Base-by-base conservation (phyloP, 2,113 vertebrate genomes). In the Dendrocopos noguchii region DNA sequence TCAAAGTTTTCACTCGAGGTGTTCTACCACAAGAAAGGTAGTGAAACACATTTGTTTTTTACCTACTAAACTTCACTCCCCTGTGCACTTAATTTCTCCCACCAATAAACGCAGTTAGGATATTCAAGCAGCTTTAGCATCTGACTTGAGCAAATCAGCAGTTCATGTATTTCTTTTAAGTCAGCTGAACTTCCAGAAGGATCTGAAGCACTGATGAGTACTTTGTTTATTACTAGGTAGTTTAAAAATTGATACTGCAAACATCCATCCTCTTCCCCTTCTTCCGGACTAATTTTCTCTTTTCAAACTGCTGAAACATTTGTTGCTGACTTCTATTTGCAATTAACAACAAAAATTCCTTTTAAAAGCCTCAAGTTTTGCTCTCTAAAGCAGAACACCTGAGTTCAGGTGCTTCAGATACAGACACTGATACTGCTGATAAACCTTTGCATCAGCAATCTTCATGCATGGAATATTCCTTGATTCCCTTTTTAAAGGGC, bases 71-170 rank as follows among this genome's bases (percentile, higher is more conserved):
- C 4, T 36, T 76, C 27, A 28, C 25, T 53, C 53, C 56, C 46
- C 60, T 36, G 12, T 4, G 9, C 0, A 1, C 21, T 73, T 67
- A 33, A 9, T 3, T 80, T 28, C 33, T 80, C 19, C 46, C 74
- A 74, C 25, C 31, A 72, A 15, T 12, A 79, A 87, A 71, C 15
- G 15, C 10, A 91, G 29, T 19, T 8, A 44, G 34, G 61, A 46
- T 28, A 46, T 19, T 66, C 28, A 53, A 70, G 8, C 16, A 5
- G 2, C 16, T 65, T 82, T 65, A 79, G 68, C 44, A 86, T 22
- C 29, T 5, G 24, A 83, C 14, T 0, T 60, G 16, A 77, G 20
- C 44, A 82, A 80, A 59, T 33, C 25, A 68, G 19, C 0, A 0
- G 17, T 65, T 80, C 10, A 5, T 3, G 4, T 34, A 61, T 64